These are phyloP conservation scores for Erythrocebus patas DNA, from an alignment of 2,113 vertebrate genomes.

Conservation along the genomic window DNA sequence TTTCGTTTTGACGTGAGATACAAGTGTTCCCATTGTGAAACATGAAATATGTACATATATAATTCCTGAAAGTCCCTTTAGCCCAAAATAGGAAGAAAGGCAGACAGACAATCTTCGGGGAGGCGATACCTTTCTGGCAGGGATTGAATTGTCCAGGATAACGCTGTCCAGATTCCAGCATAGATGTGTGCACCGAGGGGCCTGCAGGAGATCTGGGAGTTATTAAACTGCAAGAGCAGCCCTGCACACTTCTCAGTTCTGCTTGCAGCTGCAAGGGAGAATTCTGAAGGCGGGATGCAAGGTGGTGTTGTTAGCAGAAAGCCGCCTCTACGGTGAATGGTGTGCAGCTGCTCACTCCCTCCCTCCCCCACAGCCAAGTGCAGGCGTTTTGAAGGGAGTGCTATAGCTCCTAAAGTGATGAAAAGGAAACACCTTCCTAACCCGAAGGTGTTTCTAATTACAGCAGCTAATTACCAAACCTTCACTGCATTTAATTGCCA, in stretches of 20 bases:
- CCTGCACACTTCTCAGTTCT: slow-evolving; percentile 61
- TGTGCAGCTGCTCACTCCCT: neutral
- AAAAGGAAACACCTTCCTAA: slow-evolving; percentile 1
- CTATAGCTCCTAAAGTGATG: neutral
- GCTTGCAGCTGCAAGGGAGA: slow-evolving; percentile 71
- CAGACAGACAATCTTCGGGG: slow-evolving; percentile 67
- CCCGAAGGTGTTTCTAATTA: slow-evolving; percentile 38
- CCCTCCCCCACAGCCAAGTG: neutral
- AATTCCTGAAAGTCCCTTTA: slow-evolving; percentile 75
- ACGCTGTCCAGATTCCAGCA: slow-evolving; percentile 76
- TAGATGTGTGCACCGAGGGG: slow-evolving; percentile 64
- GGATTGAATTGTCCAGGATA: slow-evolving; percentile 69
- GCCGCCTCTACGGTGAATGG: neutral
- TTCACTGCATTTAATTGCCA: neutral
- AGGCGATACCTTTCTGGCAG: slow-evolving; percentile 73
- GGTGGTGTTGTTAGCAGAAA: slow-evolving; percentile 69
- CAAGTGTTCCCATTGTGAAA: slow-evolving; percentile 76
- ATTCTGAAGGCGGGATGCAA: slow-evolving; percentile 40
- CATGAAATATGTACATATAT: slow-evolving; percentile 58
- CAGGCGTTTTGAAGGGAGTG: neutral
- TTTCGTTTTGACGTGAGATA: slow-evolving; percentile 72
- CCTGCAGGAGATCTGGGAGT: slow-evolving; percentile 69
- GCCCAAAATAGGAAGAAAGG: neutral
- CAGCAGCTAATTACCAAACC: slow-evolving; percentile 12
- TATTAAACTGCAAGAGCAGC: slow-evolving; percentile 67